Evolutionary conservation across 1,140 invertebrate genomes (phyloP), one percentile per base, ranked within the genome.

Genomic region (Campoletis sonorensis): DNA sequence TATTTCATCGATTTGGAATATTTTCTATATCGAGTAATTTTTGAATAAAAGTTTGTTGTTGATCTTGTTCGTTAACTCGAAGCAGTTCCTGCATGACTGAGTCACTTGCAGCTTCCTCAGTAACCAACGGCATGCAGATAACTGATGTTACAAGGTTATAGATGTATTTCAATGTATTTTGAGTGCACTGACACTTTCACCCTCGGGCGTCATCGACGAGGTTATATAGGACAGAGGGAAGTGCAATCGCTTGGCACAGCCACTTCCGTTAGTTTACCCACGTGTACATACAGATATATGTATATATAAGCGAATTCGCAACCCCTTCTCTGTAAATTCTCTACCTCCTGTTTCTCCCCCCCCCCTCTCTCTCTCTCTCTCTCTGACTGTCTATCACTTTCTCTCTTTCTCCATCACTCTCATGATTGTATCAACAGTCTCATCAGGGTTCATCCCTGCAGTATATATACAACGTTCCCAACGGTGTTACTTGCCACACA

Each of bases 361-460:
- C 5, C 51, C 0, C 51, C 1, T 54, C 16, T 1, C 16, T n/a
- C 16, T 1, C 4, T n/a, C 51, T 54, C 49, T 10, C 10, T 13
- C 49, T 51, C 49, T 51, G 4, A 7, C 49, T 51, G 4, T 51
- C 49, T 18, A 1, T 54, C 51, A n/a, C 18, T 54, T 1, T 54
- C 51, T 54, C 40, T 45, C 40, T 45, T 10, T 45, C 40, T 45
- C 40, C 11, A 58, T 58, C 81, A 71, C 82, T 79, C 82, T 82
- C 81, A 79, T 84, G 83, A 84, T 84, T 82, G 81, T 82, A 84
- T 84, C 81, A 84, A 84, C 83, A 84, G 78, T 81, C 83, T 84
- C 83, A 82, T 84, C 83, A 82, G 78, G 30, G 81, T 81, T 84
- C 76, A 84, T 84, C 70, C 79, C 45, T 16, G 79, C n/a, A n/a